Evolutionary conservation across 2,113 vertebrate species (phyloP), one percentile per base, ranked within the genome.

Genomic region (Ictalurus punctatus): DNA sequence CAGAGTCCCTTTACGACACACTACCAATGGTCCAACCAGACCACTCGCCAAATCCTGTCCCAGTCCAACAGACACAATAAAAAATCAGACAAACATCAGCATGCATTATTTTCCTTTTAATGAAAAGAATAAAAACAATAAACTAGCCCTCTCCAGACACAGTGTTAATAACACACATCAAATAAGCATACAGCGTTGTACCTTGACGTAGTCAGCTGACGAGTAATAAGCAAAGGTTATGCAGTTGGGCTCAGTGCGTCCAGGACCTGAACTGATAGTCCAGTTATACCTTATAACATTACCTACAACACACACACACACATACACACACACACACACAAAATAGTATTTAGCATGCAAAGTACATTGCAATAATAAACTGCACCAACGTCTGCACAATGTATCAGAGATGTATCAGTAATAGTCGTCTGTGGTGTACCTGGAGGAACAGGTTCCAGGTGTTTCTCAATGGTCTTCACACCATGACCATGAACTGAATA

Each of bases 151-250:
- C 44, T 80, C 23, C 10, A 56, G 27, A 9, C 14, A 5, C 52
- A 79, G 17, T 54, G 23, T n/a, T 80, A 30, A 54, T 17, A 52
- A 69, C 37, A 30, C 6, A 84, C 10, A 52, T 16, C 59, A 87
- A 27, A 44, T 14, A n/a, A 34, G 25, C 6, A 83, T 9, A 61
- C 80, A 37, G 7, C 27, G 23, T 58, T 34, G 17, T 95, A 99
- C 98, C 97, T 96, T 97, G 40, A 97, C 93, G 92, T 97, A 97
- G 93, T 98, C 90, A 17, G 91, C 96, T 19, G 92, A 96, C 79
- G 98, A 99, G 91, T 96, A 98, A 93, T 99, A 99, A 58, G 95
- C 96, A 93, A 96, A 99, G 0, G 97, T 95, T 88, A 98, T 97
- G 88, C 98, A 99, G 87, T 97, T 97, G 40, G 97, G 96, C 89